A percentile compares a stretch with the other conserved stretches of the same genome.
Evolutionary conservation across 1,140 invertebrate species (phyloP).

Genomic region (Parapsyche elsis): DNA sequence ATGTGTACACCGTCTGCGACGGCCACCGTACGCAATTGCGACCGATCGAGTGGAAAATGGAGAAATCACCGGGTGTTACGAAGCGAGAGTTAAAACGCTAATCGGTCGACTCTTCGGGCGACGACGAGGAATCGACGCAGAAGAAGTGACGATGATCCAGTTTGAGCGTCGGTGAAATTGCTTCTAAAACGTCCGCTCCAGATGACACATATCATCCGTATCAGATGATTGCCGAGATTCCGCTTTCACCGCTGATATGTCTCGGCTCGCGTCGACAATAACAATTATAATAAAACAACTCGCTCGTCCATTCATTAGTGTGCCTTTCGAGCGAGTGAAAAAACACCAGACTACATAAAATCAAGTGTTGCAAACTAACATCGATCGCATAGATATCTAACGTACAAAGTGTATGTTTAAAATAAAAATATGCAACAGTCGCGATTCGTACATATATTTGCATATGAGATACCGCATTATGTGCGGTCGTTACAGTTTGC

Average conservation of each 20-base stretch:
- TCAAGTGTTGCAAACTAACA: too few species aligned
- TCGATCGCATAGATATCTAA: too few species aligned
- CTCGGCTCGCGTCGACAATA: constrained; percentile 12
- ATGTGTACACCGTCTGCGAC: constrained; percentile 49
- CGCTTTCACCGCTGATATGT: constrained; percentile 16
- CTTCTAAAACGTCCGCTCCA: constrained; percentile 29
- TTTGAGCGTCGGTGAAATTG: constrained; percentile 40
- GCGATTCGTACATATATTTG: constrained; percentile 16
- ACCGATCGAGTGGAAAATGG: constrained; percentile 55
- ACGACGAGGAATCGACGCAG: neutral
- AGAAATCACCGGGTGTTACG: constrained; percentile 51
- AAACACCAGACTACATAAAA: too few species aligned
- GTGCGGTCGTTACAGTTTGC: constrained; percentile 19
- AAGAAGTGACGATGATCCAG: constrained; percentile 41
- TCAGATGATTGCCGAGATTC: constrained; percentile 23
- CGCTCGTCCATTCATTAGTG: too few species aligned
- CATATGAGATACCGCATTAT: constrained; percentile 20
- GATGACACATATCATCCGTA: constrained; percentile 30
- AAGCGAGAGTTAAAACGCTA: neutral
- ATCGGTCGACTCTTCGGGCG: neutral
- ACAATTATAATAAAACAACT: neutral
- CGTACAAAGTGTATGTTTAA: too few species aligned
- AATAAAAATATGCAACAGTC: too few species aligned
- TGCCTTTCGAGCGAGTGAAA: too few species aligned
- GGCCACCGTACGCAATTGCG: constrained; percentile 50